phyloP scores from a whole-genome alignment of 2,113 vertebrate genomes.

The Percina caprodes region DNA sequence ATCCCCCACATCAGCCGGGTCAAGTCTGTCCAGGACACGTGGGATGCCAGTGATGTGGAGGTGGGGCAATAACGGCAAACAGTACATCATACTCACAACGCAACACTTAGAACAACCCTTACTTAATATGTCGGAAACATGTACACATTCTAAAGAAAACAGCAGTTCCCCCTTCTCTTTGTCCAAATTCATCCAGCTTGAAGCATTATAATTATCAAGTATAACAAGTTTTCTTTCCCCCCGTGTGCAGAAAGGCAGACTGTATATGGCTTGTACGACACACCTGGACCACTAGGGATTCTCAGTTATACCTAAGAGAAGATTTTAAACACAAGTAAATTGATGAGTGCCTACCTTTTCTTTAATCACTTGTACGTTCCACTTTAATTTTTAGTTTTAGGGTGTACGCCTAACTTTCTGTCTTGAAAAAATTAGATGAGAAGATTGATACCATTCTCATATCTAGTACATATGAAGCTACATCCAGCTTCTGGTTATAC shows the following conservation, averaged over 20 bases:
- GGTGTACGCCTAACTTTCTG: too few species aligned
- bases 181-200: neutral
- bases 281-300: neutral
- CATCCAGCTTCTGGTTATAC: too few species aligned
- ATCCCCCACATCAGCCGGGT: slow-evolving; percentile 94
- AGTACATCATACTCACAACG: fast-evolving
- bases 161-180: neutral
- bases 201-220: neutral
- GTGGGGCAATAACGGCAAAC: slow-evolving; percentile 63
- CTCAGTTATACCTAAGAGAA: neutral
- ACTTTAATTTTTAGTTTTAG: too few species aligned
- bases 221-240: too few species aligned
- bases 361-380: too few species aligned
- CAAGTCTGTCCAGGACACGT: slow-evolving; percentile 92
- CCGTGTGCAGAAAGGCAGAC: neutral
- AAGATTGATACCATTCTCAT: too few species aligned
- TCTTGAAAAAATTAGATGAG: too few species aligned
- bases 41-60: slow-evolving; percentile 94
- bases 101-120: too few species aligned
- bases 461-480: too few species aligned
- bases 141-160: neutral
- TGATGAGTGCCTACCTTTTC: neutral
- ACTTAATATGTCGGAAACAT: neutral
- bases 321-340: neutral
- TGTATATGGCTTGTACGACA: neutral